Base-by-base conservation (phyloP, 2,888 invertebrate species). In the Orthonychiurus folsomi region DNA sequence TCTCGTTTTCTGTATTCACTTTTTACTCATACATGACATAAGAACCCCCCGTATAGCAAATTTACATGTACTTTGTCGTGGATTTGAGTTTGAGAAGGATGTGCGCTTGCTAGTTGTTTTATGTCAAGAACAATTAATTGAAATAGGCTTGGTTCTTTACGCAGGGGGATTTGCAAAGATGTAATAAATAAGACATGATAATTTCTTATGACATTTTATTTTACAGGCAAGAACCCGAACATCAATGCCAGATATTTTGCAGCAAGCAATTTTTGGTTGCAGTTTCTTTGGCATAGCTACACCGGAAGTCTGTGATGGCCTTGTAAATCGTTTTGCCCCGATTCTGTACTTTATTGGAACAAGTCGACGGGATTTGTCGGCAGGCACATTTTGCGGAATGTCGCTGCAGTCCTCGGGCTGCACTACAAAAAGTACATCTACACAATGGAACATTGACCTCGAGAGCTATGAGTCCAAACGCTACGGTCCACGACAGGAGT, bases 351-450 rank as follows among this genome's bases (percentile, higher is more conserved):
- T 65, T 59, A 72, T 72, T 64, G 66, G 68, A 0, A 64, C 63
- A 60, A 56, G 67, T 21, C 63, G 66, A 37, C 61, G 62, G 2
- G 61, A 69, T 1, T 55, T 72, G 37, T 69, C 70, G 21, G 67
- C 68, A 15, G 68, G 68, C 12, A 63, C 64, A n/a, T 72, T 72
- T 65, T 72, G 72, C 55, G 69, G 68, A 25, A 69, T 72, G 25
- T 56, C 65, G 26, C 62, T 70, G 1, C 72, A 72, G 56, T 64
- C 66, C 12, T 66, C 65, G 23, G 70, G 72, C 15, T 72, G 72
- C 53, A 65, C 64, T 1, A 64, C 66, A 23, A 68, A 64, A 18
- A 65, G 67, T 59, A 66, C 69, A 1, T 60, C 63, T 15, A 59
- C 64, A 2, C 61, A 69, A n/a, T 71, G 71, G 71, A 28, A 63